Base-by-base conservation (phyloP, 2,888 invertebrate species). In the Bembecia ichneumoniformis region DNA sequence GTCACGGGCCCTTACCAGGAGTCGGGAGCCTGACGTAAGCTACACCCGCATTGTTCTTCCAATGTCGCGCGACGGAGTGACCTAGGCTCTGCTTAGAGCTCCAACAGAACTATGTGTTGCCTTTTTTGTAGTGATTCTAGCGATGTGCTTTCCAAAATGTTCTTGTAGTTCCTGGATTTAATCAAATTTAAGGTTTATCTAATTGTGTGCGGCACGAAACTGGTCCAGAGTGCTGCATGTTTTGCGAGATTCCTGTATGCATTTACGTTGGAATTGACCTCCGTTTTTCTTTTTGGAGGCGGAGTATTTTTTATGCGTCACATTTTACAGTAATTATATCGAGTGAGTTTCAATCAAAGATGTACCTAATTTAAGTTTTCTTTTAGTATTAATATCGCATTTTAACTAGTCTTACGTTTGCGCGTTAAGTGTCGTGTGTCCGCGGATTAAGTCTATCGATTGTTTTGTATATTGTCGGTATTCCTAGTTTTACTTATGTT, bases 1-100 rank as follows among this genome's bases (percentile, higher is more conserved):
- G 93, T 94, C 65, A 94, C 95, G 56, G 95, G 95, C 58, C 94
- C 94, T 53, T 95, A 94, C 82, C 94, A 93, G 77, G 93, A 93
- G 68, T 82, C 88, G 52, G 79, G 71, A 74, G 82, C 88, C 73
- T 88, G 88, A 88, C 88, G 74, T 65, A 44, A 44, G 55, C 55
- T 57, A 59, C 57, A 56, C 64, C 54, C 51, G 54, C 64, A 55
- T 49, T 48, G 56, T 59, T 53, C 66, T 56, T 62, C 62, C 66
- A 58, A 59, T 50, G 52, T 34, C 55, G 57, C 52, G 57, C 65
- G 62, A 57, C 59, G 59, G 62, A 63, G 59, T 57, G 59, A 63
- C 54, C 64, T 28, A 62, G 67, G 67, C 67, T 66, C 67, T 68
- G 63, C 50, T 17, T 28, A 46, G 74, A 74, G 71, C 64, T 55